Percentiles rank a stretch among this genome's conserved stretches.
Conservation (phyloP, 2,888 invertebrate genomes). For the Steromphala cineraria region DNA sequence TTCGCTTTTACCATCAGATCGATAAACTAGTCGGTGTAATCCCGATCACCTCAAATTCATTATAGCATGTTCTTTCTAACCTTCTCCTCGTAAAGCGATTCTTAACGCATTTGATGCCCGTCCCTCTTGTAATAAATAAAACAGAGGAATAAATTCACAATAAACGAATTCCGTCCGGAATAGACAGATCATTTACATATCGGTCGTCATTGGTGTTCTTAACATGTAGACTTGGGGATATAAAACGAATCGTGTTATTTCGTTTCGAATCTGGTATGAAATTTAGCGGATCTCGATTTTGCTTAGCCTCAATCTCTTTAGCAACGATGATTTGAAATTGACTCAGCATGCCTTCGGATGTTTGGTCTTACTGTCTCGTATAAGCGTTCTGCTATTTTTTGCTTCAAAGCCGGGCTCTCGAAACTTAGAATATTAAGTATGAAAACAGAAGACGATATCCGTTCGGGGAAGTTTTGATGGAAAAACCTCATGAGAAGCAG, state of each 20-base stretch:
- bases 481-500: background rate
- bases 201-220: too few species aligned
- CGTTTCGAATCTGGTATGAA: background rate
- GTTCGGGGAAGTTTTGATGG: background rate
- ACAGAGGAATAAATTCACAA: too few species aligned
- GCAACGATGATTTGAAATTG: background rate
- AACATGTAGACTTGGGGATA: too few species aligned
- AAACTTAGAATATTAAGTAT: background rate
- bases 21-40: background rate
- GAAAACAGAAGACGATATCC: background rate
- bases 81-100: background rate
- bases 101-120: too few species aligned
- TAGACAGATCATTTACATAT: too few species aligned
- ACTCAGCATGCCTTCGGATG: background rate
- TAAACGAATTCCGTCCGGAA: too few species aligned
- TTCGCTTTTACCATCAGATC: background rate
- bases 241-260: background rate
- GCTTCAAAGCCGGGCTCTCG: background rate
- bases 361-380: background rate
- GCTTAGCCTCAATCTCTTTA: background rate
- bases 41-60: background rate
- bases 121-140: too few species aligned
- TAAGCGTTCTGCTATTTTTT: background rate
- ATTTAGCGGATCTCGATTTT: background rate
- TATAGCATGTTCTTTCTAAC: background rate